Percentiles rank a stretch among this genome's conserved stretches.
phyloP scores from a whole-genome alignment of 2,797 vertebrate genomes.

The Lithobates pipiens region DNA sequence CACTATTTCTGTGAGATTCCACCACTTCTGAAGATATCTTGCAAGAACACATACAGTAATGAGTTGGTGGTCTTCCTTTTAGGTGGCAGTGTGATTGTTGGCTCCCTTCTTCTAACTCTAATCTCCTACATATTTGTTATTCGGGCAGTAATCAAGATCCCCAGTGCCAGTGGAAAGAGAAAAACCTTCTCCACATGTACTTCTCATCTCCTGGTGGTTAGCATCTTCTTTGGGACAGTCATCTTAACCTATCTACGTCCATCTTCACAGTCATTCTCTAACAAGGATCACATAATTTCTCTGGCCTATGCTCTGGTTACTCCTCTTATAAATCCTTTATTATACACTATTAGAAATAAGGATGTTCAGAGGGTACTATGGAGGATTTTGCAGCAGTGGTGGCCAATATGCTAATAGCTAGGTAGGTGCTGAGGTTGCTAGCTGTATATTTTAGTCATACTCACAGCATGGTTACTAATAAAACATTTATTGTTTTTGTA shows the following conservation, averaged over 20 bases:
- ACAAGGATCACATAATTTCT: not conserved
- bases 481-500: too few species aligned
- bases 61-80: constrained; percentile 45
- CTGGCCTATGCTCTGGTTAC: not conserved
- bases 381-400: not conserved
- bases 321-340: not conserved
- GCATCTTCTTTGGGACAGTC: constrained; percentile 50
- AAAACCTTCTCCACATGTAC: constrained; percentile 41
- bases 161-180: constrained; percentile 13
- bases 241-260: constrained; percentile 36
- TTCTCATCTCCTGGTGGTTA: constrained; percentile 37
- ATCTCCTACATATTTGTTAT: constrained; percentile 33
- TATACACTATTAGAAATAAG: not conserved
- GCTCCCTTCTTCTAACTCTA: constrained; percentile 30
- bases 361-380: not conserved
- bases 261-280: not conserved
- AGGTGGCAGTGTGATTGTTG: constrained; percentile 41
- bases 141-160: constrained; percentile 12
- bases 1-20: constrained; percentile 53
- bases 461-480: too few species aligned
- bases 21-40: constrained; percentile 30
- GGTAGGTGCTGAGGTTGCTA: too few species aligned
- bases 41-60: constrained; percentile 28
- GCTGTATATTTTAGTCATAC: too few species aligned
- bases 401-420: too few species aligned